Percentiles rank a stretch among this genome's conserved stretches.
These are phyloP conservation scores for Harpalus rufipes DNA, from an alignment of 2,888 invertebrate species.

Conservation along the genomic window DNA sequence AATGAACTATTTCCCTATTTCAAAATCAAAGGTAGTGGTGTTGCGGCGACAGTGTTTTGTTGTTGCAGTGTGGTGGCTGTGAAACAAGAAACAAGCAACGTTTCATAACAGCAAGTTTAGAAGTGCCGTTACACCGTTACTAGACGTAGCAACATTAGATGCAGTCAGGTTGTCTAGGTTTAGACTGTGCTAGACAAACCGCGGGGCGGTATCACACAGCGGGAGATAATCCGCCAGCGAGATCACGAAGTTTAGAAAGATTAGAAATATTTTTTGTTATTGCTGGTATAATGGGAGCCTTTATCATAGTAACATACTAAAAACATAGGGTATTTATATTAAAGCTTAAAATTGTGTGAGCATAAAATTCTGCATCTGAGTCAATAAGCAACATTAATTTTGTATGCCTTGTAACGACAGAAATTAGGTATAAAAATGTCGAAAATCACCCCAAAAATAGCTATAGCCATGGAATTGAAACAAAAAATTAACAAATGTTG, in stretches of 20 bases:
- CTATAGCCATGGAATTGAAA: too few species aligned
- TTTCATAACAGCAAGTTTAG: conserved; percentile 60
- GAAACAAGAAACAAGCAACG: conserved; percentile 34
- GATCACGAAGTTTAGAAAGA: not conserved
- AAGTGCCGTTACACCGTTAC: conserved; percentile 60
- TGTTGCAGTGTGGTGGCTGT: conserved; percentile 38
- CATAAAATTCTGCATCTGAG: too few species aligned
- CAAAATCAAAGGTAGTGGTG: not conserved
- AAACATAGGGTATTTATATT: too few species aligned
- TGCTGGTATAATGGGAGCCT: too few species aligned
- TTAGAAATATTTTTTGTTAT: too few species aligned
- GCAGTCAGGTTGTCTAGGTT: conserved; percentile 64
- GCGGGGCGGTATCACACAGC: not conserved
- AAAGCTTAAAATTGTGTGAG: too few species aligned
- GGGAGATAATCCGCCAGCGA: conserved; percentile 3
- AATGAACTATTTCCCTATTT: not conserved
- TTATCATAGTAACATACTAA: too few species aligned
- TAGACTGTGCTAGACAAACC: conserved; percentile 54
- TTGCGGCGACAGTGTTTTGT: conserved; percentile 38
- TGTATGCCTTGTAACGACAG: too few species aligned
- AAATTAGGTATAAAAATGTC: too few species aligned
- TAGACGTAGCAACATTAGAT: conserved; percentile 52
- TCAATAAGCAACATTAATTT: too few species aligned
- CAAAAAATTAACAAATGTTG: too few species aligned
- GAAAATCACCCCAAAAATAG: too few species aligned